Percentiles rank a stretch among this genome's conserved stretches.
Evolutionary conservation across 2,888 invertebrate genomes (phyloP).

Genomic region (Tetanocera ferruginea): DNA sequence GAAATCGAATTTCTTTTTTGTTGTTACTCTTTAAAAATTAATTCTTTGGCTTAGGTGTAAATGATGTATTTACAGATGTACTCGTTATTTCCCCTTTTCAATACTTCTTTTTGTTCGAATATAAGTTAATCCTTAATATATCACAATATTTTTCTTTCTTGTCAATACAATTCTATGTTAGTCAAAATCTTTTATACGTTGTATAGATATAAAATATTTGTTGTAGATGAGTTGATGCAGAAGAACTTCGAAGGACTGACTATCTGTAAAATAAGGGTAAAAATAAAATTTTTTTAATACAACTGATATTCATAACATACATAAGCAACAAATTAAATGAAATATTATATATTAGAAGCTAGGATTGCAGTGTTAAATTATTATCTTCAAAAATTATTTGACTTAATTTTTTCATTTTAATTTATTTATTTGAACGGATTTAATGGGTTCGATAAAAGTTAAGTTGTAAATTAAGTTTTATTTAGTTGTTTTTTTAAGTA

Average conservation of each 20-base stretch:
- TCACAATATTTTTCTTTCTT: conserved; percentile 28
- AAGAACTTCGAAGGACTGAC: conserved; percentile 23
- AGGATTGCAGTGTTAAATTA: no score
- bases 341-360: no score
- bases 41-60: conserved; percentile 37
- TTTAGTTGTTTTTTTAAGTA: no score
- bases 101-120: conserved; percentile 1
- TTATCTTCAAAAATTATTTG: no score
- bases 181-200: conserved; percentile 18
- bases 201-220: conserved; percentile 14
- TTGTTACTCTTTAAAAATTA: conserved; percentile 21
- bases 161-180: conserved; percentile 9
- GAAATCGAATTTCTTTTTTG: background rate
- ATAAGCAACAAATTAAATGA: no score
- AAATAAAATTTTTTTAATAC: background rate
- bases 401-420: no score
- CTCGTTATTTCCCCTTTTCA: background rate
- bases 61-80: conserved; percentile 23
- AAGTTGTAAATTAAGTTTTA: no score
- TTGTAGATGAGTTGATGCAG: conserved; percentile 9
- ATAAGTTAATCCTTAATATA: conserved; percentile 12
- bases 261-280: background rate
- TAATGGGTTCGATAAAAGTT: no score
- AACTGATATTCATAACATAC: no score
- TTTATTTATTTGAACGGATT: no score